Evolutionary conservation across 2,888 invertebrate species (phyloP).

Genomic region (Calephelis perditalis): DNA sequence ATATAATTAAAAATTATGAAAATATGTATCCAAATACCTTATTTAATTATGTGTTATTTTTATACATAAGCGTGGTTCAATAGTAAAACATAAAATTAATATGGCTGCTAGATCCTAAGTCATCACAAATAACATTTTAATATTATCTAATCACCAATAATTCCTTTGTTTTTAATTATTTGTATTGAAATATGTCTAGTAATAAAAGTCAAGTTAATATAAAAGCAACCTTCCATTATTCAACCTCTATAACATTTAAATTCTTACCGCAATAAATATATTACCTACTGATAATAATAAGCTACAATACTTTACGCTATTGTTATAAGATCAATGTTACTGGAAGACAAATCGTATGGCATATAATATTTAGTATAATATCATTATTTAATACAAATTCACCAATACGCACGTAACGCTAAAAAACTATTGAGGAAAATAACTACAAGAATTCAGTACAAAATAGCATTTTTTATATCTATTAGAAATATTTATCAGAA

Average conservation of each 20-base stretch:
- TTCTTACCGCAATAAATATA: conserved; percentile 37
- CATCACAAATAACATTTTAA: no score
- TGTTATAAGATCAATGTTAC: conserved; percentile 75
- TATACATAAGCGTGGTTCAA: no score
- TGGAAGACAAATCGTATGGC: conserved; percentile 80
- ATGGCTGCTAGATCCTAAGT: no score
- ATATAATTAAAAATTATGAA: no score
- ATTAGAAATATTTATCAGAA: conserved; percentile 62
- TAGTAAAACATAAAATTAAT: no score
- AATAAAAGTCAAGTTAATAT: no score
- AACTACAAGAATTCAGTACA: conserved; percentile 62
- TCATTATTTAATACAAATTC: conserved; percentile 64
- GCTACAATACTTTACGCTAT: conserved; percentile 75
- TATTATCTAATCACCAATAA: no score
- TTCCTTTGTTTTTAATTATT: no score
- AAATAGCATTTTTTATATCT: conserved; percentile 65
- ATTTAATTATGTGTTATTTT: no score
- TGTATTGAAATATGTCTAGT: no score
- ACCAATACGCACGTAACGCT: conserved; percentile 69
- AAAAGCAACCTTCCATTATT: not conserved
- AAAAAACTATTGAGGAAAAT: conserved; percentile 64
- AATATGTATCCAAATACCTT: no score
- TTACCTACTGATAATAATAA: conserved; percentile 71
- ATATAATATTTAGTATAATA: conserved; percentile 70
- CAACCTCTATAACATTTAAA: conserved; percentile 1